Evolutionary conservation across 2,113 vertebrate genomes (phyloP).

Genomic region (Ellobius talpinus): DNA sequence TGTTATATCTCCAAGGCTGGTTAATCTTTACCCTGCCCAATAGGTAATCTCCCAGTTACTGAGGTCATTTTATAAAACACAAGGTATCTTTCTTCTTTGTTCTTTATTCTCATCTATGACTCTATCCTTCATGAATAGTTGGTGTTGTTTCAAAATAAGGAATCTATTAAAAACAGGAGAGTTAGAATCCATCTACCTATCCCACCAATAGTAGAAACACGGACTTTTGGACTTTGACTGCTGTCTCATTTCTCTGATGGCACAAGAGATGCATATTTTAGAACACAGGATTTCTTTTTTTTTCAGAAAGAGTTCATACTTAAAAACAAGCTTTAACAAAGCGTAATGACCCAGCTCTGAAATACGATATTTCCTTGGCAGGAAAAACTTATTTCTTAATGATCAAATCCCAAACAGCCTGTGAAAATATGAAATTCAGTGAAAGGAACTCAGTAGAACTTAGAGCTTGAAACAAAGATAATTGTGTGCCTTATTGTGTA

Average conservation of each 20-base stretch:
- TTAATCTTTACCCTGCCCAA: not conserved
- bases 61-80: not conserved
- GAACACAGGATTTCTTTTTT: slow-evolving; percentile 68
- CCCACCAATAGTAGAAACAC: not conserved
- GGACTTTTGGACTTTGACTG: slow-evolving; percentile 54
- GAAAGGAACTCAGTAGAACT: slow-evolving; percentile 39
- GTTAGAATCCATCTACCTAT: not conserved
- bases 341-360: slow-evolving; percentile 69
- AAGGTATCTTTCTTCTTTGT: not conserved
- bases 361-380: slow-evolving; percentile 71
- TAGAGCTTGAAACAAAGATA: slow-evolving; percentile 52
- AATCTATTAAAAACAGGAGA: slow-evolving; percentile 28
- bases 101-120: not conserved
- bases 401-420: slow-evolving; percentile 63
- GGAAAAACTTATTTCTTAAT: slow-evolving; percentile 55
- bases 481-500: slow-evolving; percentile 76
- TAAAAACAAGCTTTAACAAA: slow-evolving; percentile 75
- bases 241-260: slow-evolving; percentile 54
- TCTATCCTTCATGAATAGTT: slow-evolving; percentile 10
- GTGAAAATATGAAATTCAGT: slow-evolving; percentile 56
- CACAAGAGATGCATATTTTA: slow-evolving; percentile 57
- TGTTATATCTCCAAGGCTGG: not conserved
- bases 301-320: slow-evolving; percentile 60
- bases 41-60: not conserved
- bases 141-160: slow-evolving; percentile 47